A percentile compares a stretch with the other conserved stretches of the same genome.
phyloP scores from a whole-genome alignment of 2,888 invertebrate species.

The Acleris cristana region DNA sequence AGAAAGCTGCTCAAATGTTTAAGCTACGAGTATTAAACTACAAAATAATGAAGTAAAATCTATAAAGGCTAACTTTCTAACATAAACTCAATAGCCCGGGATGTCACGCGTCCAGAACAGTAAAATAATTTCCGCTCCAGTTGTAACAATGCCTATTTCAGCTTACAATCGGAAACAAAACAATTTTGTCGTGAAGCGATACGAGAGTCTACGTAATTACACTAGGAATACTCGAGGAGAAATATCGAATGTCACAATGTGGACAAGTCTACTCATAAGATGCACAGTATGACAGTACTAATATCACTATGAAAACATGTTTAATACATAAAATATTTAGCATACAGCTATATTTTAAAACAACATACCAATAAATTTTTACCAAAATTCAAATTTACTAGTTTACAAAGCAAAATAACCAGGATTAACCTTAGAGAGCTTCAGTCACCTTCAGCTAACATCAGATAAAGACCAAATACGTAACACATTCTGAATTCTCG shows the following conservation, averaged over 20 bases:
- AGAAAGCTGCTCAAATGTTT: no score
- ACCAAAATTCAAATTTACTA: no score
- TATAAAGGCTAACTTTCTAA: conserved; percentile 23
- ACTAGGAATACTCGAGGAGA: no score
- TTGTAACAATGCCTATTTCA: conserved; percentile 43
- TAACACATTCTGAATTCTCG: conserved; percentile 2
- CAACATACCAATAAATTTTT: no score
- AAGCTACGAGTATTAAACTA: no score
- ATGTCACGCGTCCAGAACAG: conserved; percentile 46
- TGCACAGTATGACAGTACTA: no score
- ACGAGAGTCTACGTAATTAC: neutral
- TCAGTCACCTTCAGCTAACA: neutral
- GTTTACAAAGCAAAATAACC: neutral
- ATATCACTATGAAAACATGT: no score
- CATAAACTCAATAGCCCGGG: conserved; percentile 40
- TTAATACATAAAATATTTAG: no score
- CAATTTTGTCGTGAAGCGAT: conserved; percentile 34
- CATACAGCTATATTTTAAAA: neutral
- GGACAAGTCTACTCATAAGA: no score
- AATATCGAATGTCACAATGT: no score
- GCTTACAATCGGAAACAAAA: conserved; percentile 35
- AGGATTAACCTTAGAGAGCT: neutral
- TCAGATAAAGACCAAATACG: neutral
- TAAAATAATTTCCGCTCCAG: conserved; percentile 53
- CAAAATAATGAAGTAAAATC: conserved; percentile 6